Base-by-base conservation (phyloP, 2,888 invertebrate genomes). In the Eilema sororculum region DNA sequence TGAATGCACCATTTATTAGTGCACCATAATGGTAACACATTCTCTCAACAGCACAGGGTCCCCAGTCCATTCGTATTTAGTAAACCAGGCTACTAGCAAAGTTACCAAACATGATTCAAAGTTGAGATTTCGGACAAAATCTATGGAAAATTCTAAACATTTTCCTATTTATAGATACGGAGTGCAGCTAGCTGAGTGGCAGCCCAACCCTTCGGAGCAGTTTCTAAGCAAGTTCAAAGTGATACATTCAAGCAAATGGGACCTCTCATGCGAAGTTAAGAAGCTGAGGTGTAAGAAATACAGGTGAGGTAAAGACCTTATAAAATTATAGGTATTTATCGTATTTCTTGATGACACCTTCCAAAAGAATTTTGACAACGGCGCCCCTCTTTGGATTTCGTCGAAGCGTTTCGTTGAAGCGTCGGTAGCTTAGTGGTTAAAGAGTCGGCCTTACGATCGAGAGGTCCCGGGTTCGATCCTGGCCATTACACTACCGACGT, bases 211-310 rank as follows among this genome's bases (percentile, higher is more conserved):
- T 4, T 95, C 96, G 3, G 97, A 97, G 72, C 91, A 97, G 1
- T 90, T 97, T 28, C 95, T 97, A 69, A 96, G 96, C 71, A 97
- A 97, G 60, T 98, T 97, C 88, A 96, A 96, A 78, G 96, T 97
- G 37, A 97, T 98, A 71, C 95, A 98, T 82, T 98, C 98, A 0
- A 97, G 97, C 82, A 97, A 97, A 68, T 98, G 98, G 91, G 97
- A 97, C 16, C 96, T 98, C 95, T 98, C 98, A 81, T 96, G 98
- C 74, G 86, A 90, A 57, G 85, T 91, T 30, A 86, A 80, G 46
- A 90, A 90, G 24, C 84, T 87, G 12, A 84, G 90, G 30, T 93
- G 93, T 73, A 77, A 25, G 3, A 89, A 83, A 67, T 93, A 90
- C 71, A 91, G 90, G 93, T 91, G 72, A 75, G 68, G 37, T 9